Percentiles rank a stretch among this genome's conserved stretches.
Evolutionary conservation across 1,140 invertebrate genomes (phyloP).

Genomic region (Liolophura sinensis): DNA sequence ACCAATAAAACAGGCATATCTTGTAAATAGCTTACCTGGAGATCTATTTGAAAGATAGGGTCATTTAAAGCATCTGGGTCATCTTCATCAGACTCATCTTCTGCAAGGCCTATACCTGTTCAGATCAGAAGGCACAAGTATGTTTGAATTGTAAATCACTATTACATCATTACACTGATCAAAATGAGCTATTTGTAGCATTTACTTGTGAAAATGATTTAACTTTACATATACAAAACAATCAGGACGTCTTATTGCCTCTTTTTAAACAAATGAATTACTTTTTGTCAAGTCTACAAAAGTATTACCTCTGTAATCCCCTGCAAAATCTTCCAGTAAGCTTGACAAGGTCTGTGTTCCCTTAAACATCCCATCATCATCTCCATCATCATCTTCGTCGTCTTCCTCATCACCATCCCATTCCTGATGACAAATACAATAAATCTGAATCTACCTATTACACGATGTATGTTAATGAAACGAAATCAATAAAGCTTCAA

Average conservation of each 20-base stretch:
- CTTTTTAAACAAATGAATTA: no score
- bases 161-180: no score
- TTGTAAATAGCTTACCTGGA: constrained; percentile 42
- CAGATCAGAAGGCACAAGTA: constrained; percentile 6
- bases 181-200: no score
- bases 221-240: no score
- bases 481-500: no score
- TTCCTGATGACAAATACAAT: constrained; percentile 12
- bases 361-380: constrained; percentile 40
- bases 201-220: no score
- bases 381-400: constrained; percentile 48
- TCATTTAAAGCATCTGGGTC: constrained; percentile 56
- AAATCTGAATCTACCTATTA: neutral
- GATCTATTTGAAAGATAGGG: constrained; percentile 55
- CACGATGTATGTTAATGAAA: neutral
- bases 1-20: no score
- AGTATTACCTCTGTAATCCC: constrained; percentile 32
- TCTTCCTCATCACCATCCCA: constrained; percentile 48
- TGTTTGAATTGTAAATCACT: no score
- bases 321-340: constrained; percentile 40
- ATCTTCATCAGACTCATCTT: constrained; percentile 51
- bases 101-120: constrained; percentile 7
- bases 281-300: neutral
- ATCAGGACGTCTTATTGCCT: no score
- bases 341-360: constrained; percentile 42